These are phyloP conservation scores for Eurystomus glaucurus DNA, from an alignment of 2,797 vertebrate genomes.

Conservation along the genomic window DNA sequence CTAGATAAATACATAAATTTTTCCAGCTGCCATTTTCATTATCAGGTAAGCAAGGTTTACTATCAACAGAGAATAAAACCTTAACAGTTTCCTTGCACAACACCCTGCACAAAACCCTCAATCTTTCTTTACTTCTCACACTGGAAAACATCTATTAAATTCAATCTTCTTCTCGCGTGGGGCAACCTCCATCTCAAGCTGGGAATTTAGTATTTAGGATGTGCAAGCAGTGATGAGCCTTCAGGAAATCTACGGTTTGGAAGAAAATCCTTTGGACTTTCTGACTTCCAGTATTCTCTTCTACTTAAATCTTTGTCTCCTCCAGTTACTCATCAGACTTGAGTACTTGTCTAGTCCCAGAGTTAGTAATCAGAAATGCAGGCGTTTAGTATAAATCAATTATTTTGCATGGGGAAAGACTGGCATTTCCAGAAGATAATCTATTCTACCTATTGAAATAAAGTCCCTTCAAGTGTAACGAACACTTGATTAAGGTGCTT, in stretches of 20 bases:
- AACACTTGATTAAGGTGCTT: neutral
- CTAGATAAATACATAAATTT: neutral
- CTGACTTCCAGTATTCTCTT: neutral
- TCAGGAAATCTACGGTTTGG: neutral
- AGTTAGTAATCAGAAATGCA: neutral
- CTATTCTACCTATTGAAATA: neutral
- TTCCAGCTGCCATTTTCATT: neutral
- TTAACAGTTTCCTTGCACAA: neutral
- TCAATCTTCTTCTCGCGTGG: neutral
- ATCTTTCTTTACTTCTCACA: neutral
- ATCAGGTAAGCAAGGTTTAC: neutral
- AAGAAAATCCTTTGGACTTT: neutral
- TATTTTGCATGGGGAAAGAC: neutral
- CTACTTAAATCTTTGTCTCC: neutral
- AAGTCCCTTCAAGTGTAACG: neutral
- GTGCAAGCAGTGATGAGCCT: neutral
- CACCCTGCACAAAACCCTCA: neutral
- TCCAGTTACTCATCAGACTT: neutral
- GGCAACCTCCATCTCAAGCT: neutral
- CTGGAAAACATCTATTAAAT: neutral
- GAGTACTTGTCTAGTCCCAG: neutral
- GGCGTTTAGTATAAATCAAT: neutral
- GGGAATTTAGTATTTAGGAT: neutral
- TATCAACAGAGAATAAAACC: neutral
- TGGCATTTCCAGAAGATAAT: neutral